phyloP scores from a whole-genome alignment of 2,797 vertebrate species.

The Heliangelus exortis region DNA sequence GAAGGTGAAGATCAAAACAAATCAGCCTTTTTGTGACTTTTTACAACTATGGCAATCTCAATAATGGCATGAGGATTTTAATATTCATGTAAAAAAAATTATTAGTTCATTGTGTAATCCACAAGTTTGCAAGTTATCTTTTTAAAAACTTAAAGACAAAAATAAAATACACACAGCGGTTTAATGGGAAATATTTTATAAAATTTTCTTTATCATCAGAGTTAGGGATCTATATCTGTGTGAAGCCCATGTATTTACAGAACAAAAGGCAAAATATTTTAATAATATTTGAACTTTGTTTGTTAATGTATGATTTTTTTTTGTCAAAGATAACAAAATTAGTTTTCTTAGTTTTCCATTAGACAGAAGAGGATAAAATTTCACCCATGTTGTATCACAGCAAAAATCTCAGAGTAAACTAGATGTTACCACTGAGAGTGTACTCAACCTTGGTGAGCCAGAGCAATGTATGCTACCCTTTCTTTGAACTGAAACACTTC shows the following conservation, averaged over 20 bases:
- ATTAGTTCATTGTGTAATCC: not conserved
- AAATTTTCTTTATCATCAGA: not conserved
- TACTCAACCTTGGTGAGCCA: not conserved
- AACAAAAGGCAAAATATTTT: fast-evolving
- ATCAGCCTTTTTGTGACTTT: not conserved
- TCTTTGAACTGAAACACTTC: not conserved
- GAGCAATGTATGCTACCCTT: not conserved
- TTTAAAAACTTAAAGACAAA: not conserved
- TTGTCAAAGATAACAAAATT: not conserved
- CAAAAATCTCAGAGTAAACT: not conserved
- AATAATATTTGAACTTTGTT: not conserved
- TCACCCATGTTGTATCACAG: not conserved
- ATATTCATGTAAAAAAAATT: not conserved
- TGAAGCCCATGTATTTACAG: not conserved
- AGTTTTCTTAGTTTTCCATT: not conserved
- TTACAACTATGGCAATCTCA: not conserved
- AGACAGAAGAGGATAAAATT: not conserved
- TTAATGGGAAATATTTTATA: not conserved
- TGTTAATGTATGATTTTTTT: not conserved
- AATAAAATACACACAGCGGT: not conserved
- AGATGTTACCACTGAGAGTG: not conserved
- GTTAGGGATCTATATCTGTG: not conserved
- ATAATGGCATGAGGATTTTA: not conserved
- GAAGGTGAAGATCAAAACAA: not conserved
- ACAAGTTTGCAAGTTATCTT: fast-evolving